Conservation (phyloP, 1,140 invertebrate genomes). For the Drosophila tani region DNA sequence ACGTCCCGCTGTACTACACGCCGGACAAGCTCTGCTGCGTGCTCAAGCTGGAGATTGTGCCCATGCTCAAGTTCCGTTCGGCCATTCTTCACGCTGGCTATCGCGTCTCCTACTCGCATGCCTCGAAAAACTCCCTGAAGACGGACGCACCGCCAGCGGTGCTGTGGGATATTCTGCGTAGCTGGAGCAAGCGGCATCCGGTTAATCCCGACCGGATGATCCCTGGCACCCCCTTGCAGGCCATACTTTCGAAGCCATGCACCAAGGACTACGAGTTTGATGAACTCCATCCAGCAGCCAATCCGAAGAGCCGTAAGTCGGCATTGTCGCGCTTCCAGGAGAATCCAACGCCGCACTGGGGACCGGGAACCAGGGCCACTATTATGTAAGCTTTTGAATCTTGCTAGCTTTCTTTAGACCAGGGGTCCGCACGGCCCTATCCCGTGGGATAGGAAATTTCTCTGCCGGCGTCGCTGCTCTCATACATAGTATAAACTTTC, state of each 20-base stretch:
- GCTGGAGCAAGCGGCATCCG: conserved; percentile 91
- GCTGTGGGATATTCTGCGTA: conserved; percentile 97
- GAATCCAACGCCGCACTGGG: conserved; percentile 95
- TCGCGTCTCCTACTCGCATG: conserved; percentile 96
- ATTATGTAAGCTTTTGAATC: conserved; percentile 87
- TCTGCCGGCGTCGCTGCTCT: no score
- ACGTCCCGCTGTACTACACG: conserved; percentile 95
- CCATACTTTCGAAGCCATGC: conserved; percentile 87
- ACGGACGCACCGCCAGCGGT: conserved; percentile 95
- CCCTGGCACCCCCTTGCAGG: conserved; percentile 86
- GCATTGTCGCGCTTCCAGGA: conserved; percentile 93
- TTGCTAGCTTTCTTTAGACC: not conserved
- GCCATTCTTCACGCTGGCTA: conserved; percentile 97
- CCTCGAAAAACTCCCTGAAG: conserved; percentile 94
- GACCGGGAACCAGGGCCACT: conserved; percentile 91
- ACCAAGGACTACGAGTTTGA: conserved; percentile 88
- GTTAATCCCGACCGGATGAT: conserved; percentile 86
- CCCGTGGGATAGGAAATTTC: no score
- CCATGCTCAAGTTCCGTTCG: conserved; percentile 91
- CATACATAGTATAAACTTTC: no score
- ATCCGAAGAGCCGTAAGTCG: conserved; percentile 91
- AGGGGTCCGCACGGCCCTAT: no score
- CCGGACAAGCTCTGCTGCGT: conserved; percentile 88
- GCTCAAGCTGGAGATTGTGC: conserved; percentile 88
- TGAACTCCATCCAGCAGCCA: conserved; percentile 89